Evolutionary conservation across 2,888 invertebrate genomes (phyloP), one percentile per base, ranked within the genome.

Genomic region (Thereva nobilitata): DNA sequence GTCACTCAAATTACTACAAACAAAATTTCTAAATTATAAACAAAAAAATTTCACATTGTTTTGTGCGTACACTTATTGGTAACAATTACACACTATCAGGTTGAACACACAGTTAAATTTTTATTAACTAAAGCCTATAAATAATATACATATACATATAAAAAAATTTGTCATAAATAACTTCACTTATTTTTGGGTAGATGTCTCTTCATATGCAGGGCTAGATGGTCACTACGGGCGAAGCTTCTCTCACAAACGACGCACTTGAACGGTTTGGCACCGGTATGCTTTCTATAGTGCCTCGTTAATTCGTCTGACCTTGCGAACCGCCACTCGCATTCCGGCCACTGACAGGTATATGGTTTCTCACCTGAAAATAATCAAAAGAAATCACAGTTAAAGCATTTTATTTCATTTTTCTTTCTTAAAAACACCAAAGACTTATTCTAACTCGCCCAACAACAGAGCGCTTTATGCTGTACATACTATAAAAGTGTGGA

Each of bases 281-380:
- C 97, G 1, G 97, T 97, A 83, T 97, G 97, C 82, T 97, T 97
- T 77, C 97, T 88, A 84, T 95, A 96, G 81, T 97, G 97, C 74
- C 97, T 90, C 68, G 97, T 97, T 79, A 97, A 83, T 83, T 97
- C 97, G 83, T 97, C 97, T 53, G 95, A 95, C 69, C 97, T 86
- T 67, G 97, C 97, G 81, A 97, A 97, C 76, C 96, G 86, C 97
- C 97, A 97, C 79, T 95, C 95, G 83, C 97, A 97, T 78, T 96
- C 96, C 55, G 95, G 94, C 97, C 97, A 97, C 79, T 94, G 94
- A 83, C 97, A 97, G 78, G 94, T 93, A 84, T 97, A 97, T 72
- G 97, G 97, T 83, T 97, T 97, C 82, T 97, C 97, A 74, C 97
- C 97, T 95, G 85, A 7, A 80, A 79, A 65, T 61, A 61, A 61